A percentile compares a stretch with the other conserved stretches of the same genome.
These are phyloP conservation scores for Dolichotis patagonum DNA, from an alignment of 2,113 vertebrate species.

Conservation along the genomic window DNA sequence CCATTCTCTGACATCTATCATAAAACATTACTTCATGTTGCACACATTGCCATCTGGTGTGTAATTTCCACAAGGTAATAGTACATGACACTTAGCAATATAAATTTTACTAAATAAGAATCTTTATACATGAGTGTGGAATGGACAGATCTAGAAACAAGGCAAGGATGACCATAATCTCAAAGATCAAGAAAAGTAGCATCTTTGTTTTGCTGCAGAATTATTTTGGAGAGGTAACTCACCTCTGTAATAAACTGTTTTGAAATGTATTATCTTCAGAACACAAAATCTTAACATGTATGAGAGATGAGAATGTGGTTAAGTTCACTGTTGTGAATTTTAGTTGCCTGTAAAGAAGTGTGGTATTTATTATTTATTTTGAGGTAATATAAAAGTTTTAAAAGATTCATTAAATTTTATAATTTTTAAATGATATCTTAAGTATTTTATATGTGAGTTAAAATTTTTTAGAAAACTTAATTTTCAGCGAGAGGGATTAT, in stretches of 20 bases:
- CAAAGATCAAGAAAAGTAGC: neutral
- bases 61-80: slow-evolving; percentile 39
- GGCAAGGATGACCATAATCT: neutral
- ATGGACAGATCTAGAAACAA: neutral
- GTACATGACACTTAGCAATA: neutral
- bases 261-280: neutral
- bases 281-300: neutral
- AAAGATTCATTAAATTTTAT: neutral
- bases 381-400: neutral
- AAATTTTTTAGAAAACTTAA: neutral
- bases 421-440: neutral
- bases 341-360: neutral
- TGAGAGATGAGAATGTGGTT: neutral
- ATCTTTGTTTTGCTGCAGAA: neutral
- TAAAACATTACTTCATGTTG: slow-evolving; percentile 31
- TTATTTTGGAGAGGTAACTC: neutral
- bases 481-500: neutral
- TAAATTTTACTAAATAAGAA: neutral
- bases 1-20: neutral
- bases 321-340: neutral
- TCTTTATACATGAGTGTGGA: neutral
- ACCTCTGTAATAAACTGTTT: neutral
- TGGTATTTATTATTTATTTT: neutral
- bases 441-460: neutral
- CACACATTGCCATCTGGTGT: neutral